Evolutionary conservation across 1,140 invertebrate genomes (phyloP), one percentile per base, ranked within the genome.

Genomic region (Stratiolaelaps scimitus): DNA sequence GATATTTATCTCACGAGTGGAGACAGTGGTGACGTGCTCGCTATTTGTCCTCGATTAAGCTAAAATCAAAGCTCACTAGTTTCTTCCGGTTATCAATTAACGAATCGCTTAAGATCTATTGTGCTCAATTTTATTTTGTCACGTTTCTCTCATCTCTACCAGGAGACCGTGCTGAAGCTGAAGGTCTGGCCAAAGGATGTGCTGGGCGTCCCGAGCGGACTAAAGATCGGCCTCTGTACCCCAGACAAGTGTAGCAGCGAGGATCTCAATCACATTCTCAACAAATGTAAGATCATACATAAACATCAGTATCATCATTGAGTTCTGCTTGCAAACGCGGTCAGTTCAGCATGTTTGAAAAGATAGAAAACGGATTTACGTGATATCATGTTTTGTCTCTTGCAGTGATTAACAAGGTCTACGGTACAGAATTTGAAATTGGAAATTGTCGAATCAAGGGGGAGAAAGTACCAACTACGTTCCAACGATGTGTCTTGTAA

Each of bases 331-430:
- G n/a, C n/a, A n/a, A n/a, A n/a, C n/a, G n/a, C n/a, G n/a, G n/a
- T n/a, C n/a, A n/a, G n/a, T n/a, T n/a, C n/a, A n/a, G n/a, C n/a
- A n/a, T n/a, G n/a, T n/a, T n/a, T n/a, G n/a, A n/a, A n/a, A n/a
- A n/a, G n/a, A n/a, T n/a, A n/a, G n/a, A n/a, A n/a, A n/a, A n/a
- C n/a, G n/a, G n/a, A n/a, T n/a, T n/a, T n/a, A n/a, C n/a, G n/a
- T n/a, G n/a, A n/a, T n/a, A n/a, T n/a, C n/a, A n/a, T n/a, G n/a
- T n/a, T n/a, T n/a, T 28, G 19, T 48, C 4, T n/a, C 26, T 60
- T 60, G 26, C 53, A 60, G 53, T 60, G 53, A 4, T 60, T 23
- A 60, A 60, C 34, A 60, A 26, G 26, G 53, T 60, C 23, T 60
- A 60, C 53, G 53, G 53, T 2, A 60, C 34, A 17, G 53, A 60